Conservation (phyloP, 2,113 vertebrate genomes). For the Tricholaema leucomelas region DNA sequence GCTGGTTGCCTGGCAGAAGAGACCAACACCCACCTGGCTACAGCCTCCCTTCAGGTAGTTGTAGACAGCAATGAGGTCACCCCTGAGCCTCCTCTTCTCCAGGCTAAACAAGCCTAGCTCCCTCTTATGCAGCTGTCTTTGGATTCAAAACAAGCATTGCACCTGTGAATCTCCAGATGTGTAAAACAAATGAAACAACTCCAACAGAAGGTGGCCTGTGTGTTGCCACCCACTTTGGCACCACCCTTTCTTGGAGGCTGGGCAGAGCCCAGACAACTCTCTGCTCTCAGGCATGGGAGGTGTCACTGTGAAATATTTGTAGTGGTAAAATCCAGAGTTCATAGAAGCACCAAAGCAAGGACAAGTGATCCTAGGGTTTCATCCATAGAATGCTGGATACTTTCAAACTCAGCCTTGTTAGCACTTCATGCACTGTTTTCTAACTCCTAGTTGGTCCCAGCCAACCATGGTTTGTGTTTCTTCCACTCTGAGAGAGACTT, state of each 20-base stretch:
- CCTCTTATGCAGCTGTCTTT: neutral
- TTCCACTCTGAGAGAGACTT: neutral
- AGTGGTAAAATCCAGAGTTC: neutral
- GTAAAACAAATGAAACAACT: neutral
- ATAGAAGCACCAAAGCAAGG: neutral
- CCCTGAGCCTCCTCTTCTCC: too few species aligned
- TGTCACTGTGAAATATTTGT: neutral
- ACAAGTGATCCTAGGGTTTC: neutral
- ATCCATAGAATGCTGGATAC: neutral
- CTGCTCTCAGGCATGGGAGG: rapidly evolving
- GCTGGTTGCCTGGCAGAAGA: too few species aligned
- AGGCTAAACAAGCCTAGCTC: too few species aligned
- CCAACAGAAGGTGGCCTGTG: neutral
- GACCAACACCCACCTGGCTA: too few species aligned
- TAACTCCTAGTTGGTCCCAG: neutral
- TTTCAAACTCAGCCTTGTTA: neutral
- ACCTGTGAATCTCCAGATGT: neutral
- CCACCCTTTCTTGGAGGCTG: neutral
- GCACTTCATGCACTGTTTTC: rapidly evolving
- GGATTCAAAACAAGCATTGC: neutral
- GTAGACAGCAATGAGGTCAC: too few species aligned
- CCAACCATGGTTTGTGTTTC: neutral
- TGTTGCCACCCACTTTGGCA: neutral
- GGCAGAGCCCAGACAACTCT: neutral
- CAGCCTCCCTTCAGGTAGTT: too few species aligned